Evolutionary conservation across 1,140 invertebrate species (phyloP).

Genomic region (Drosophila elegans): DNA sequence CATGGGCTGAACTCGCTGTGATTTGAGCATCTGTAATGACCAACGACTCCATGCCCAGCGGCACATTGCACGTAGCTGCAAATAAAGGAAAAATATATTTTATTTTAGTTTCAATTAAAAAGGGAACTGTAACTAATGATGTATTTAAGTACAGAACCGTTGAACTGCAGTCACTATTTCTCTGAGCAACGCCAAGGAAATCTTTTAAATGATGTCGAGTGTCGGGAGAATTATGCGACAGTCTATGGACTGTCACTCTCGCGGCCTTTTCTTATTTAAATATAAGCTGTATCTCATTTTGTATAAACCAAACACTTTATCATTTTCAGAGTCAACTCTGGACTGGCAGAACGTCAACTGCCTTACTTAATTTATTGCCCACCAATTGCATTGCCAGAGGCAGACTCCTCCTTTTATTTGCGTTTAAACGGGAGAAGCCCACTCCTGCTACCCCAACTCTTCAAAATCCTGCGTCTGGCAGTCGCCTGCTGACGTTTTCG

Average conservation of each 20-base stretch:
- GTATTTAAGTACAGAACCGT: conserved; percentile 50
- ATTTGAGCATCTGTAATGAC: conserved; percentile 94
- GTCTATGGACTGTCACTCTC: conserved; percentile 33
- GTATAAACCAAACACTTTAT: conserved; percentile 59
- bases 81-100: conserved; percentile 18
- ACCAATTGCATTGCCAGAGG: conserved; percentile 59
- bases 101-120: conserved; percentile 4
- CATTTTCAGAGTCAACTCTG: conserved; percentile 69
- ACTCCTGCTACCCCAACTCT: background rate
- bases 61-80: conserved; percentile 91
- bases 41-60: conserved; percentile 96
- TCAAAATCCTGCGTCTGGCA: conserved; percentile 22
- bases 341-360: conserved; percentile 70
- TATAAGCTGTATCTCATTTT: conserved; percentile 18
- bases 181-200: conserved; percentile 51
- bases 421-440: conserved; percentile 29
- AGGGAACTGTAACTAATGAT: conserved; percentile 59
- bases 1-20: conserved; percentile 95
- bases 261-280: conserved; percentile 3
- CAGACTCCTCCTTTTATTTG: background rate
- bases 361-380: conserved; percentile 77
- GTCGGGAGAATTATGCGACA: conserved; percentile 21
- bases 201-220: conserved; percentile 74
- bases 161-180: background rate
- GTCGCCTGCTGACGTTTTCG: conserved; percentile 76